Evolutionary conservation across 2,113 vertebrate species (phyloP), one percentile per base, ranked within the genome.

Genomic region (Coreoperca whiteheadi): DNA sequence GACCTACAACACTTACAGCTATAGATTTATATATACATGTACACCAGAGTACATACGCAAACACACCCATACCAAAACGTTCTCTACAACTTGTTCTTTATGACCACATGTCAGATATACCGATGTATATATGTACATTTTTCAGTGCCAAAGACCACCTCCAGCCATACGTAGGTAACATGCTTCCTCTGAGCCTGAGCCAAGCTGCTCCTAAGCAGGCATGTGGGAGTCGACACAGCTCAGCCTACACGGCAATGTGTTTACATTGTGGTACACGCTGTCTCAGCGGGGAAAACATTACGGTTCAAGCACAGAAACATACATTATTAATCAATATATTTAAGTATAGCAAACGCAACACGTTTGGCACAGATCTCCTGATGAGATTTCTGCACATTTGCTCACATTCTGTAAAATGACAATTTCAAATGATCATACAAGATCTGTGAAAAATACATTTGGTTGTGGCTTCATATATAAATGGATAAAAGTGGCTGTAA

Each of bases 191-290:
- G 89, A 94, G 90, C 74, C 64, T 6, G 53, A 91, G 87, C 86
- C 89, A 92, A 92, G 78, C 60, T 79, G 82, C 76, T 90, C 71
- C 83, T 87, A 77, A 91, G 87, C 64, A 86, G 81, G 86, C 89
- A 91, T 87, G 91, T 93, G 93, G 88, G 94, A 89, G 92, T 86
- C 73, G 23, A 64, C 90, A 82, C 81, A 87, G 88, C 79, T 91
- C 81, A 86, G 87, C 93, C 86, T 91, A 93, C 89, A 86, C 83
- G 18, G 57, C 71, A 57, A 69, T 81, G 87, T 91, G 82, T 89
- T 94, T 89, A 91, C 79, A 90, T 75, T 73, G 84, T 25, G 73
- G 72, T 82, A 78, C 76, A 41, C 77, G 77, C 43, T 6, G 53
- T 69, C 70, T 86, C 87, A 68, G 56, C 15, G n/a, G 84, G 83